Evolutionary conservation across 2,797 vertebrate genomes (phyloP).

Genomic region (Pangasius djambal): DNA sequence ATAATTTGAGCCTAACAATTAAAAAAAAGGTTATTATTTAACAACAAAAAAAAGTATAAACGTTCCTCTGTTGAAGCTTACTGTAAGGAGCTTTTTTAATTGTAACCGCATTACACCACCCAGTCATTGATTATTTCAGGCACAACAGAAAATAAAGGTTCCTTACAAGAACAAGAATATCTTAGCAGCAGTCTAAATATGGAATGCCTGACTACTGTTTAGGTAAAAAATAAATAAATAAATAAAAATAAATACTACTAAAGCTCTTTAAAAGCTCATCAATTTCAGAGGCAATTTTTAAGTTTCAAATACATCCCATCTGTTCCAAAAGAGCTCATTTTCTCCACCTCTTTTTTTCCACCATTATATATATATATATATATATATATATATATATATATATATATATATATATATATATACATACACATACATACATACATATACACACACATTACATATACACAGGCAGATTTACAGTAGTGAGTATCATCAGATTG

Average conservation of each 20-base stretch:
- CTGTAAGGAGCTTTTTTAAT: neutral
- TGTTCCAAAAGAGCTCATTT: conserved; percentile 30
- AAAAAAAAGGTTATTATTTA: neutral
- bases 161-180: neutral
- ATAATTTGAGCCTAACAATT: neutral
- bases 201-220: neutral
- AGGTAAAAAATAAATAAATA: neutral
- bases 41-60: neutral
- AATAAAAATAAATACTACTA: neutral
- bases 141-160: neutral
- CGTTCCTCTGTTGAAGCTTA: neutral
- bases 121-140: neutral
- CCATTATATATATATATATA: too few species aligned
- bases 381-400: too few species aligned
- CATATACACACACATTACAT: neutral
- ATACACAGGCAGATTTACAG: neutral
- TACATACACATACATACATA: too few species aligned
- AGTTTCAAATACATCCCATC: conserved; percentile 38
- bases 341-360: neutral
- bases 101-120: neutral
- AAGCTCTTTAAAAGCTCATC: conserved; percentile 33
- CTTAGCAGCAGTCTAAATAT: too few species aligned
- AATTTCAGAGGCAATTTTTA: conserved; percentile 29
- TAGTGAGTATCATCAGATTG: conserved; percentile 40
- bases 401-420: too few species aligned